Base-by-base conservation (phyloP, 1,140 invertebrate species). In the Calephelis nemesis region DNA sequence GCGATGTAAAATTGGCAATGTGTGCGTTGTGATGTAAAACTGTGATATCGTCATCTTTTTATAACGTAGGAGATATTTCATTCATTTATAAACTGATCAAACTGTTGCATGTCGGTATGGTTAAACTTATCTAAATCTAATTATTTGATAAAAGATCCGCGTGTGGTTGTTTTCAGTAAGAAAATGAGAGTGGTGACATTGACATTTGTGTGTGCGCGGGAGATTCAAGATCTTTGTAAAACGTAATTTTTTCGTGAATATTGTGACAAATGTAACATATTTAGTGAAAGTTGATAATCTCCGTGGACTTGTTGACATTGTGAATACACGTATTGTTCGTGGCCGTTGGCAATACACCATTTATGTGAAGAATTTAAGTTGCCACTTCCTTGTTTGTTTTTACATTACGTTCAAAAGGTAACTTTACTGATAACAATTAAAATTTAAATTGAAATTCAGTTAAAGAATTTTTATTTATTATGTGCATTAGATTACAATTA, bases 1-100 rank as follows among this genome's bases (percentile, higher is more conserved):
- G 72, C 74, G 62, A 62, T 8, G 7, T 65, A 64, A 66, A n/a
- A 52, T 69, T 70, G 73, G 69, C 66, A 71, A 75, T 78, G 78
- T 76, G 78, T 81, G 75, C 62, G 75, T 75, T 62, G 30, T 42
- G 42, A 42, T 42, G 42, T 42, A 45, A 45, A 45, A 45, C 7
- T 45, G 8, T 45, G 42, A 45, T 45, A 45, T 45, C 42, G 42
- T 45, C 42, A 45, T 7, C 42, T 3, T 7, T 45, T 45, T 45
- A 45, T 9, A 45, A 45, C 42, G 50, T 54, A 54, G 19, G 13
- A 54, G 15, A 30, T 60, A 40, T 60, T 12, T 60, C 54, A 60
- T 60, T 60, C 54, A 60, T 40, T 60, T 60, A 60, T 40, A 60
- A 60, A 60, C 19, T 60, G 5, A 40, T 40, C 54, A 39, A 30